A percentile compares a stretch with the other conserved stretches of the same genome.
phyloP scores from a whole-genome alignment of 2,797 vertebrate genomes.

The Propithecus deckenii region DNA sequence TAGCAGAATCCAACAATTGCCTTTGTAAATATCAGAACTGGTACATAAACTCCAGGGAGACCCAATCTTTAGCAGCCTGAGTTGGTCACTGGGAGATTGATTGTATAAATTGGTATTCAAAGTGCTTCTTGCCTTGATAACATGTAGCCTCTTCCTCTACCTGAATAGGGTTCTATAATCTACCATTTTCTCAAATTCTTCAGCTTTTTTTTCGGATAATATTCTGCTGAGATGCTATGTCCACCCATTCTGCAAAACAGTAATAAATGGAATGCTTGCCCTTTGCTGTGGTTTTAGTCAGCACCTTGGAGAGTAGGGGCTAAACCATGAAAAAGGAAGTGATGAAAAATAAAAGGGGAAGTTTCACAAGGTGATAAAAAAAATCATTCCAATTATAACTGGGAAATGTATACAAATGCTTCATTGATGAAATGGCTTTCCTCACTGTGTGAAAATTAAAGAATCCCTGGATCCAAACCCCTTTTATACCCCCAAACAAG shows the following conservation, averaged over 20 bases:
- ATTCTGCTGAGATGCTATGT: conserved; percentile 69
- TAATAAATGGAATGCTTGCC: conserved; percentile 74
- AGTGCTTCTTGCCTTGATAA: conserved; percentile 59
- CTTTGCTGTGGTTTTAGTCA: conserved; percentile 73
- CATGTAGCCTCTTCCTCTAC: conserved; percentile 51
- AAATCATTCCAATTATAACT: conserved; percentile 71
- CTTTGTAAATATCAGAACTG: conserved; percentile 74
- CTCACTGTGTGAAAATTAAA: conserved; percentile 83
- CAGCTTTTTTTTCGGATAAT: conserved; percentile 69
- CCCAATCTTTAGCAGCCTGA: neutral
- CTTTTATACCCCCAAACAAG: conserved; percentile 81
- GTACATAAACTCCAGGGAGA: conserved; percentile 47
- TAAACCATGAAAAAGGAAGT: conserved; percentile 63
- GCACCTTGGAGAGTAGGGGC: conserved; percentile 41
- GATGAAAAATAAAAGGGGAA: conserved; percentile 60
- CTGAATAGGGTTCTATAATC: conserved; percentile 60
- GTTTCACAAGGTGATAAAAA: conserved; percentile 74
- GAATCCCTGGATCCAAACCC: conserved; percentile 73
- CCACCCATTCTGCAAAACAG: conserved; percentile 60
- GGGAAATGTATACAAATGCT: conserved; percentile 67
- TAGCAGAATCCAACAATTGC: conserved; percentile 70
- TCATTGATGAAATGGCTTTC: conserved; percentile 79
- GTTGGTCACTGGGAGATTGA: conserved; percentile 47
- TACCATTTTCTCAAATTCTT: conserved; percentile 72
- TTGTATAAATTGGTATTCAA: conserved; percentile 62